Percentiles rank a stretch among this genome's conserved stretches.
Evolutionary conservation across 2,113 vertebrate species (phyloP).

Genomic region (Lophius piscatorius): DNA sequence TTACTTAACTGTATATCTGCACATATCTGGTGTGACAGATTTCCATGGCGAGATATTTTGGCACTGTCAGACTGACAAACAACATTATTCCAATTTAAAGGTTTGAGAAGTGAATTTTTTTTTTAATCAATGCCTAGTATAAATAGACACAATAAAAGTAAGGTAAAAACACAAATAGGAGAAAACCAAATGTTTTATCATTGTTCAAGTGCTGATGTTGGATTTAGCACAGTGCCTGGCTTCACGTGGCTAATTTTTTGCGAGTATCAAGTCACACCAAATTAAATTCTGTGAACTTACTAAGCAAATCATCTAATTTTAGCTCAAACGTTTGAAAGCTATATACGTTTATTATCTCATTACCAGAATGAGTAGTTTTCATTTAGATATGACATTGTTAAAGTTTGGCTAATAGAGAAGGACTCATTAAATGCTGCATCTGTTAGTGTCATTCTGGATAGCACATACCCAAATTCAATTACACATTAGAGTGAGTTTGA

Average conservation of each 20-base stretch:
- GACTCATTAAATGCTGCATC: conserved; percentile 2
- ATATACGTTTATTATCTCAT: background rate
- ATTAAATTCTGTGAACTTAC: too few species aligned
- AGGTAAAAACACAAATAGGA: background rate
- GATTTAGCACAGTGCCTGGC: background rate
- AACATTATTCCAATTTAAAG: background rate
- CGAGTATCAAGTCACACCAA: too few species aligned
- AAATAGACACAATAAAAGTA: background rate
- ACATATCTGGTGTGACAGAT: background rate
- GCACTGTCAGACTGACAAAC: background rate
- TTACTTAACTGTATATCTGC: conserved; percentile 15
- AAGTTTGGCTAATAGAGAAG: background rate
- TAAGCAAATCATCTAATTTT: background rate
- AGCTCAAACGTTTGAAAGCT: background rate
- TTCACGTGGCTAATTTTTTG: too few species aligned
- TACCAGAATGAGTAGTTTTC: too few species aligned
- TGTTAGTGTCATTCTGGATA: too few species aligned
- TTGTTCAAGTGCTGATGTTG: background rate
- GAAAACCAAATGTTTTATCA: background rate
- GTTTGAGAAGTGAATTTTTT: background rate
- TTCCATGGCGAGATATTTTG: background rate
- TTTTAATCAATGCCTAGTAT: too few species aligned
- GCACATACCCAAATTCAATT: too few species aligned
- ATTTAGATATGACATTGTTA: background rate
- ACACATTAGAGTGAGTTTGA: too few species aligned